Evolutionary conservation across 2,113 vertebrate genomes (phyloP).

Genomic region (Chaenocephalus aceratus): DNA sequence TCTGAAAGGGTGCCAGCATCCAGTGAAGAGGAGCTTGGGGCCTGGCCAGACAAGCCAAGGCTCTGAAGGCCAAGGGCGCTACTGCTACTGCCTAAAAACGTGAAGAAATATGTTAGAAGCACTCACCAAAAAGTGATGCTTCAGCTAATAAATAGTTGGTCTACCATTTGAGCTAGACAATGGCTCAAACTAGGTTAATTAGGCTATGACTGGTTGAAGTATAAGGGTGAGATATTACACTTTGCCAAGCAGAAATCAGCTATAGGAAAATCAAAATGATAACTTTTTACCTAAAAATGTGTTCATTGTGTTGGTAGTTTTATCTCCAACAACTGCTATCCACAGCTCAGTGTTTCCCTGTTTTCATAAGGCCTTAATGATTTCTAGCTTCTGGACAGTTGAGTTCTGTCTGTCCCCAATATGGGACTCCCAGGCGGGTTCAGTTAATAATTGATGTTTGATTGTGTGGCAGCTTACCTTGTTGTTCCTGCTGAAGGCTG

Average conservation of each 20-base stretch:
- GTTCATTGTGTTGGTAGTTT: not conserved
- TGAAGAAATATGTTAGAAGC: slow-evolving; percentile 3
- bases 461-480: slow-evolving; percentile 84
- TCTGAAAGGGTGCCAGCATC: slow-evolving; percentile 98
- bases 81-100: slow-evolving; percentile 94
- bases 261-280: not conserved
- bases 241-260: not conserved
- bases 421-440: not conserved
- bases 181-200: not conserved
- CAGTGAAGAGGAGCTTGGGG: slow-evolving; percentile 97
- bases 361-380: not conserved
- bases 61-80: slow-evolving; percentile 98
- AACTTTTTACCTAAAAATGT: not conserved
- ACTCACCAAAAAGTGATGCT: not conserved
- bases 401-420: not conserved
- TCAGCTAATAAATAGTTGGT: not conserved
- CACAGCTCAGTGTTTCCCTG: not conserved
- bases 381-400: not conserved
- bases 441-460: not conserved
- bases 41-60: slow-evolving; percentile 94
- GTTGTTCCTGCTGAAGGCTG: slow-evolving; percentile 98
- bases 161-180: not conserved
- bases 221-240: not conserved
- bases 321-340: not conserved
- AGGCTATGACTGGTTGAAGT: not conserved